Conservation (phyloP, 2,888 invertebrate species). For the Mesorhabditis belari region DNA sequence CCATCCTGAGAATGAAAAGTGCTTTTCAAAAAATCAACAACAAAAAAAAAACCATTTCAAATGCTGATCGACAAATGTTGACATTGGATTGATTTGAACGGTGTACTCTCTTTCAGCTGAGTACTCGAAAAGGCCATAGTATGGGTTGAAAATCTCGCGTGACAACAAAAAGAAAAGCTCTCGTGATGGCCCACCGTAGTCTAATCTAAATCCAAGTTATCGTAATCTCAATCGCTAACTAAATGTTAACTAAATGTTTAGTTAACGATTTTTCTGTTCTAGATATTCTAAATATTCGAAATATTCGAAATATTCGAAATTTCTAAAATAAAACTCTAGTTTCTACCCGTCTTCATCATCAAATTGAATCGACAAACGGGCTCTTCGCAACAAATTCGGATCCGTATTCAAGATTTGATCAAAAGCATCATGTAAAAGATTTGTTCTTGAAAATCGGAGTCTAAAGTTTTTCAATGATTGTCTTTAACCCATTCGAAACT, state of each 20-base stretch:
- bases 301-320: not conserved
- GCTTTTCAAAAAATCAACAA: constrained; percentile 85
- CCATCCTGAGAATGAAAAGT: constrained; percentile 29
- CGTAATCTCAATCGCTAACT: not conserved
- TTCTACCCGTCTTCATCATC: constrained; percentile 76
- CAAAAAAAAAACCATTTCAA: constrained; percentile 76
- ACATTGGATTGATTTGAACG: constrained; percentile 72
- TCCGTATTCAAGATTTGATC: constrained; percentile 90
- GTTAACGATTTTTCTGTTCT: not conserved
- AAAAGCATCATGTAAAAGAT: constrained; percentile 89
- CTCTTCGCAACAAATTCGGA: constrained; percentile 88
- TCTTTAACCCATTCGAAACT: not conserved
- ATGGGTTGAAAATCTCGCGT: constrained; percentile 91
- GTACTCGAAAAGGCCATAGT: constrained; percentile 95
- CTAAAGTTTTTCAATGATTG: constrained; percentile 58
- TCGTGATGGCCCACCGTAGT: constrained; percentile 92
- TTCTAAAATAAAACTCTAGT: constrained; percentile 1
- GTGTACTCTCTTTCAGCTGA: constrained; percentile 93
- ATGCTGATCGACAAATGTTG: constrained; percentile 90
- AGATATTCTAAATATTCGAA: not conserved
- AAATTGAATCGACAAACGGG: constrained; percentile 79
- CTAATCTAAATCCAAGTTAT: constrained; percentile 60
- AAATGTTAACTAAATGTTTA: not conserved
- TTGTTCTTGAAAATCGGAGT: constrained; percentile 82
- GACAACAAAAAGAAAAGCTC: constrained; percentile 98